A percentile compares a stretch with the other conserved stretches of the same genome.
These are phyloP conservation scores for Lacerta agilis DNA, from an alignment of 2,797 vertebrate species.

Conservation along the genomic window DNA sequence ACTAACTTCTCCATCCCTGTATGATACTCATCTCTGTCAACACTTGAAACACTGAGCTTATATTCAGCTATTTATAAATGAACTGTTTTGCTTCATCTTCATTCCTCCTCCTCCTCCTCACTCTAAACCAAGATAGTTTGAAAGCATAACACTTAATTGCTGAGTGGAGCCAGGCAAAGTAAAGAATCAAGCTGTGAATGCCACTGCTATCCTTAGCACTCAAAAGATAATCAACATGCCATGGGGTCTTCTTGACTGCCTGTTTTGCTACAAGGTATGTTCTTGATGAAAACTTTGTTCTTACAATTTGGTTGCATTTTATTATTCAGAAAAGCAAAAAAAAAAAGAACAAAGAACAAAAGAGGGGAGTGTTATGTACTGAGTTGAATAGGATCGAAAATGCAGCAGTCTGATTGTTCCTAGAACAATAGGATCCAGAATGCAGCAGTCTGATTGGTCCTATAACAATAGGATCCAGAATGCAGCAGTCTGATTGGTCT, in stretches of 20 bases:
- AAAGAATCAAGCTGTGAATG: conserved; percentile 13
- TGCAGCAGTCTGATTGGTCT: no score
- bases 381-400: no score
- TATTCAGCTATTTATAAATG: not conserved
- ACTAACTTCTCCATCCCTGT: no score
- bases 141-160: not conserved
- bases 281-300: conserved; percentile 41
- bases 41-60: not conserved
- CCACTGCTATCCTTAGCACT: not conserved
- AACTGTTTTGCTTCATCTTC: not conserved
- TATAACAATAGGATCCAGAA: no score
- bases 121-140: not conserved
- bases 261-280: conserved; percentile 40
- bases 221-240: not conserved
- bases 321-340: conserved; percentile 51
- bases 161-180: conserved; percentile 1
- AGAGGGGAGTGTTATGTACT: no score
- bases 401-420: no score
- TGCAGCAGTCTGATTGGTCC: no score
- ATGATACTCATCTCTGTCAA: not conserved
- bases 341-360: conserved; percentile 33
- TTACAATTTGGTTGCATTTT: conserved; percentile 42
- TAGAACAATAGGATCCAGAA: no score
- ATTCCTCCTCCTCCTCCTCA: not conserved
- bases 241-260: conserved; percentile 21